Base-by-base conservation (phyloP, 2,888 invertebrate genomes). In the Lochmaea crataegi region DNA sequence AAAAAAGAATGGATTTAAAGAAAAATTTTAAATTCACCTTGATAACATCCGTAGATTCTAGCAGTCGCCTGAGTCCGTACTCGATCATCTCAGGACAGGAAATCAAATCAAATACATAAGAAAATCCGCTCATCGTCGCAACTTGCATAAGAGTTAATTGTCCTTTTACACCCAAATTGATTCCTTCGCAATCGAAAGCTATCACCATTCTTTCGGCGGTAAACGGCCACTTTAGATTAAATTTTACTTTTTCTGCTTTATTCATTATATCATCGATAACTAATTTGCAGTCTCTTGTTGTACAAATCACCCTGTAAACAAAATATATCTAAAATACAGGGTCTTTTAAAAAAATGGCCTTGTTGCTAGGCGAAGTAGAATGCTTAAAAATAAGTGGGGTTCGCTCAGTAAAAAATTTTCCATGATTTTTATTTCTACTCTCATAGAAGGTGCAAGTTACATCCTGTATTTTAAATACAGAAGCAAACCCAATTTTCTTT, bases 161-260 rank as follows among this genome's bases (percentile, higher is more conserved):
- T 18, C 97, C 97, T 85, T 95, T 96, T 1, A 93, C 89, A 26
- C 97, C 97, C 75, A 97, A 89, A 87, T 96, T 97, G 68, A 97
- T 94, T 16, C 97, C 96, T 88, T 98, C 97, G 81, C 96, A 96
- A 85, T 97, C 97, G 82, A 97, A 91, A 0, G 96, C 95, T 26
- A 97, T 90, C 73, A 93, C 91, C 68, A 91, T 90, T 81, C 87
- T 87, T 38, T 87, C 86, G 65, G 86, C 79, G 1, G 82, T 81
- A 74, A 86, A 87, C 0, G 85, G 85, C 86, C 87, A 85, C 61
- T 73, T 76, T 69, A 75, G 79, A 78, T 76, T 82, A 2, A 26
- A 53, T n/a, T 22, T 64, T 45, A 48, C 60, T 6, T 26, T 67
- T 45, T 48, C 45, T 18, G 64, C 72, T 66, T 67, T 77, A 22